These are phyloP conservation scores for Toxostoma redivivum DNA, from an alignment of 2,113 vertebrate genomes.

Conservation along the genomic window DNA sequence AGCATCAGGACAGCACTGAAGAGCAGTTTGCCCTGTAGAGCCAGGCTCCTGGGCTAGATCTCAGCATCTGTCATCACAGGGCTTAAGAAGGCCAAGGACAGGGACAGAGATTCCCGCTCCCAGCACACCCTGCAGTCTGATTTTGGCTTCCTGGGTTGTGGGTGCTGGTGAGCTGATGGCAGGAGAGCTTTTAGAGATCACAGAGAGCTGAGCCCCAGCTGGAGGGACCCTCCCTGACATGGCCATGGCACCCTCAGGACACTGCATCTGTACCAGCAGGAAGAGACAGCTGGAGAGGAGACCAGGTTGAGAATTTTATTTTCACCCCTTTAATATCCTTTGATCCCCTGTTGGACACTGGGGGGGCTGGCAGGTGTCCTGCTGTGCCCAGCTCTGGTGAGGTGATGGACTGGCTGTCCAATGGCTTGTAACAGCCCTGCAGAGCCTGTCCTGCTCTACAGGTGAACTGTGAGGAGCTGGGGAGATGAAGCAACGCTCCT, in stretches of 20 bases:
- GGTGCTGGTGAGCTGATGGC: background rate
- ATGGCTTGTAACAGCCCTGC: conserved; percentile 22
- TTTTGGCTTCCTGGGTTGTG: background rate
- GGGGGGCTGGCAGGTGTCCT: background rate
- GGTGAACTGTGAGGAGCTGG: conserved; percentile 29
- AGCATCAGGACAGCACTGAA: background rate
- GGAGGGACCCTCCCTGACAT: background rate
- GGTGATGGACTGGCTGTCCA: conserved; percentile 29
- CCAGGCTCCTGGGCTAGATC: background rate
- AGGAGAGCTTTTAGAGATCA: background rate
- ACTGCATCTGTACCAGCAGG: background rate
- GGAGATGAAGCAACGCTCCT: conserved; percentile 12
- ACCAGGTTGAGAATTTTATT: background rate
- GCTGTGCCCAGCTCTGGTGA: background rate
- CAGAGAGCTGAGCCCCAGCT: background rate
- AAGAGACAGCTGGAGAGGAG: background rate
- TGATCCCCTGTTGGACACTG: background rate
- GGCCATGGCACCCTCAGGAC: background rate
- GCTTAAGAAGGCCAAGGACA: background rate
- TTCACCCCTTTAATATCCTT: background rate
- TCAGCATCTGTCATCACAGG: background rate
- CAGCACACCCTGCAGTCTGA: background rate
- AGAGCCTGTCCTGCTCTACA: conserved; percentile 17
- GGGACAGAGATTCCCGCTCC: background rate
- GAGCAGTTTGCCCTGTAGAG: background rate